These are phyloP conservation scores for Timandra comae DNA, from an alignment of 2,888 invertebrate genomes.

Conservation along the genomic window DNA sequence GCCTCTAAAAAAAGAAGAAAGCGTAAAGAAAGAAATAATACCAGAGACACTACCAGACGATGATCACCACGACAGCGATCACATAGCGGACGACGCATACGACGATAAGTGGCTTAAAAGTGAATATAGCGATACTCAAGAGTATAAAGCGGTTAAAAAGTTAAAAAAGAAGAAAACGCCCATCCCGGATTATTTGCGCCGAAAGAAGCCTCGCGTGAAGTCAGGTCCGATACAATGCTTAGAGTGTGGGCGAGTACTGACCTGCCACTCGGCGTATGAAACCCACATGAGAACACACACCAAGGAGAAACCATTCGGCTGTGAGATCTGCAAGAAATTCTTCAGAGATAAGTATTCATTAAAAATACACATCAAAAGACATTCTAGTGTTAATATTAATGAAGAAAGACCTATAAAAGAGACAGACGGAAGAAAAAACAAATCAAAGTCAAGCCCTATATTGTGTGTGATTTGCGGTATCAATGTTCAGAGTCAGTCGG, in stretches of 20 bases:
- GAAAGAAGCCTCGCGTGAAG: conserved; percentile 11
- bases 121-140: conserved; percentile 1
- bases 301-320: conserved; percentile 17
- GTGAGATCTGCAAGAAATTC: conserved; percentile 16
- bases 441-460: conserved; percentile 36
- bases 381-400: conserved; percentile 6
- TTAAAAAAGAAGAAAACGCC: conserved; percentile 4
- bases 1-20: conserved; percentile 27
- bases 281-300: conserved; percentile 18
- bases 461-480: conserved; percentile 55
- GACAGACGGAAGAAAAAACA: conserved; percentile 28
- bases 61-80: too few species aligned
- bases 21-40: conserved; percentile 13
- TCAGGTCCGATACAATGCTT: conserved; percentile 16
- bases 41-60: too few species aligned
- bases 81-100: too few species aligned
- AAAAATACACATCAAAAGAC: conserved; percentile 14
- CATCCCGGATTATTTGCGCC: conserved; percentile 11
- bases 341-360: conserved; percentile 12
- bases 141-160: conserved; percentile 1
- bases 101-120: neutral
- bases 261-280: conserved; percentile 15
- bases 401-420: conserved; percentile 1
- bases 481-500: conserved; percentile 43
- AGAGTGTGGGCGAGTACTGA: conserved; percentile 11